A percentile compares a stretch with the other conserved stretches of the same genome.
phyloP scores from a whole-genome alignment of 2,797 vertebrate species.

The Semaprochilodus insignis region DNA sequence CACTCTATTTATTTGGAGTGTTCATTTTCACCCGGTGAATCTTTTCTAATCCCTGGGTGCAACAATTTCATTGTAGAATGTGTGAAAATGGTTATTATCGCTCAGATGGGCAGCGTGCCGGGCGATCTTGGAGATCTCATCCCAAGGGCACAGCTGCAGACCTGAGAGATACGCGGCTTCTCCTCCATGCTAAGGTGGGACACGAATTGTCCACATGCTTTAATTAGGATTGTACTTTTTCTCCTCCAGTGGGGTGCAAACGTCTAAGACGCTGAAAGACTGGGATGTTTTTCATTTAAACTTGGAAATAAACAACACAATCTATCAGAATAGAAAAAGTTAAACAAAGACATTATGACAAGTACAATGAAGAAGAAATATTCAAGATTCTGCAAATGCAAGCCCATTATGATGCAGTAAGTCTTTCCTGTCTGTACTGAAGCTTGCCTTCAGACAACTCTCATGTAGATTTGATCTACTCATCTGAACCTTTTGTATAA shows the following conservation, averaged over 20 bases:
- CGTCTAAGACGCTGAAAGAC: too few relatives aligned
- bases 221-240: background rate
- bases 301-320: too few relatives aligned
- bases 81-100: constrained; percentile 14
- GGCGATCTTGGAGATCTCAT: background rate
- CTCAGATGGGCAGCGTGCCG: background rate
- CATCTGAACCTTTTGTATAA: too few relatives aligned
- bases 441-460: too few relatives aligned
- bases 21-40: background rate
- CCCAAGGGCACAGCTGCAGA: background rate
- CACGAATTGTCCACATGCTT: background rate
- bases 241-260: background rate
- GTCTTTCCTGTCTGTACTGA: too few relatives aligned
- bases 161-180: background rate
- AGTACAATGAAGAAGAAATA: too few relatives aligned
- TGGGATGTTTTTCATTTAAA: too few relatives aligned
- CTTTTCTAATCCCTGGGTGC: background rate
- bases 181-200: background rate
- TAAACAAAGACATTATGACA: too few relatives aligned
- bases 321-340: too few relatives aligned
- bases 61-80: background rate
- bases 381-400: too few relatives aligned
- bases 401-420: too few relatives aligned
- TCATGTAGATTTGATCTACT: too few relatives aligned
- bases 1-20: background rate